Evolutionary conservation across 2,113 vertebrate species (phyloP).

Genomic region (Clarias gariepinus): DNA sequence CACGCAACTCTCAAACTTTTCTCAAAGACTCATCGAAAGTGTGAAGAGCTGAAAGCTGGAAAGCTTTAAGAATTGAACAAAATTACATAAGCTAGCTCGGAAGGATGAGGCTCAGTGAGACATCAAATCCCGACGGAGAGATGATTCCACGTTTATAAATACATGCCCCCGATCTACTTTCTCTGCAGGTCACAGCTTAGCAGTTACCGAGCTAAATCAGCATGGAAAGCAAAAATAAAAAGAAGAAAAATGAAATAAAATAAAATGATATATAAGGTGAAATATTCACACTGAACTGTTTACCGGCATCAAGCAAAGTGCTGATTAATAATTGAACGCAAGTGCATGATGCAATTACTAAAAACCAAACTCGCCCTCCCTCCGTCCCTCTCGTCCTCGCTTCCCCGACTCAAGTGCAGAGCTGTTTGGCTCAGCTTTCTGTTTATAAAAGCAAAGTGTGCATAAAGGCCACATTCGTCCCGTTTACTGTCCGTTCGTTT

Average conservation of each 20-base stretch:
- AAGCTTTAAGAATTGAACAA: slow-evolving; percentile 9
- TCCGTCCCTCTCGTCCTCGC: neutral
- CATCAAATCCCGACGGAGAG: neutral
- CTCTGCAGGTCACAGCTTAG: slow-evolving; percentile 31
- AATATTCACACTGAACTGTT: slow-evolving; percentile 33
- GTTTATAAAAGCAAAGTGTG: slow-evolving; percentile 34
- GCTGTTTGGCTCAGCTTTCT: slow-evolving; percentile 17
- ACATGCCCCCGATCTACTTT: slow-evolving; percentile 43
- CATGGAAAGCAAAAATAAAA: neutral
- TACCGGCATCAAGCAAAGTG: neutral
- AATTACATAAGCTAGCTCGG: slow-evolving; percentile 18
- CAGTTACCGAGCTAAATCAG: slow-evolving; percentile 30
- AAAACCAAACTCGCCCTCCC: neutral
- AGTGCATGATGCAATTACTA: slow-evolving; percentile 20
- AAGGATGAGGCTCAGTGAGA: slow-evolving; percentile 10
- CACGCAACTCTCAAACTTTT: neutral
- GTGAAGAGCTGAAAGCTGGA: neutral
- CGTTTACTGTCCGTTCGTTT: slow-evolving; percentile 9
- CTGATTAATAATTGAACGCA: slow-evolving; percentile 42
- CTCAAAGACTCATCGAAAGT: neutral
- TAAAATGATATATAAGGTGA: neutral
- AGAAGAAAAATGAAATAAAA: too few relatives aligned
- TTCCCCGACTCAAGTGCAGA: slow-evolving; percentile 13
- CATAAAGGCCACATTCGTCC: slow-evolving; percentile 36
- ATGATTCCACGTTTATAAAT: slow-evolving; percentile 49